Evolutionary conservation across 2,113 vertebrate genomes (phyloP), one percentile per base, ranked within the genome.

Genomic region (Gobius niger): DNA sequence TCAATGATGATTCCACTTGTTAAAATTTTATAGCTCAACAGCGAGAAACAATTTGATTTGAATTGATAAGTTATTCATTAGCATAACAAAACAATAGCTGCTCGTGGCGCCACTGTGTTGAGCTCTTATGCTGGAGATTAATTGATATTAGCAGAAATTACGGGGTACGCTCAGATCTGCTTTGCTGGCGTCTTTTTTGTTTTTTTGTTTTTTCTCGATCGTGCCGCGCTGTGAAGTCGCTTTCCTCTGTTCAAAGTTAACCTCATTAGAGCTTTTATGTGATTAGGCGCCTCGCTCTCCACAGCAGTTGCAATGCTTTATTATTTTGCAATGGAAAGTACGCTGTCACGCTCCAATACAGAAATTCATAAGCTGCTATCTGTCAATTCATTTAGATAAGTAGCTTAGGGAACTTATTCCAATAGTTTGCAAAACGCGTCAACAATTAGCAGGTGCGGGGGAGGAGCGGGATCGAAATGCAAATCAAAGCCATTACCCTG

Each of bases 241-340:
- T 74, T 80, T 75, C 72, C 64, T 65, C 65, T 54, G 68, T 81
- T 77, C 69, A 77, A 76, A 77, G 75, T 72, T 77, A 73, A 79
- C 60, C 73, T 88, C 73, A 87, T 88, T 85, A 84, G 73, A 40
- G 47, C 59, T 78, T 80, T 77, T 65, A 78, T 82, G 82, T 71
- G 66, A 73, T 19, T 71, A 50, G 53, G 4, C 16, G 64, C 34
- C 70, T 24, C 67, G 72, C 46, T 52, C 49, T 40, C 78, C 41
- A 68, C 9, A 11, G 57, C 14, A 19, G 44, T 57, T 57, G 76
- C 3, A 14, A 14, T 41, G 63, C 59, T 80, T 85, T 62, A 69
- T 82, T 68, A 75, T 72, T 75, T 65, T 53, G 67, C 12, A 24
- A 84, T 57, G 68, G 56, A 76, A 85, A 83, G 85, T 82, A 84